phyloP scores from a whole-genome alignment of 2,113 vertebrate species.

The Bufo gargarizans region DNA sequence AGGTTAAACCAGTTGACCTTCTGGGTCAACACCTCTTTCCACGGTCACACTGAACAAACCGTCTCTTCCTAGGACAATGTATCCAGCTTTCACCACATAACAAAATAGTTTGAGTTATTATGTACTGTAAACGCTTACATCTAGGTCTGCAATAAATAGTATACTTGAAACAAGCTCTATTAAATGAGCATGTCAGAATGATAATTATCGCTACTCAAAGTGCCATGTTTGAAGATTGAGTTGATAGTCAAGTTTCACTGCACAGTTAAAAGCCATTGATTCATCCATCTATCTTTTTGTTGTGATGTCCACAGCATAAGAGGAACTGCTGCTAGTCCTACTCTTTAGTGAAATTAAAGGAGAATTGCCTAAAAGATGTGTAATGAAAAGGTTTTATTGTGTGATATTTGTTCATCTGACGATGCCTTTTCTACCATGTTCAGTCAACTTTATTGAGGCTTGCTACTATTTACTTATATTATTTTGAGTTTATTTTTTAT shows the following conservation, averaged over 20 bases:
- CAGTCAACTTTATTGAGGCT: no score
- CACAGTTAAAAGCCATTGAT: constrained; percentile 26
- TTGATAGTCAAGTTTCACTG: constrained; percentile 24
- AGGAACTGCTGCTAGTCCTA: background rate
- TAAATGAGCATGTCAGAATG: constrained; percentile 20
- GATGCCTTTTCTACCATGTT: no score
- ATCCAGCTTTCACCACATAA: constrained; percentile 27
- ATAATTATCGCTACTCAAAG: constrained; percentile 39
- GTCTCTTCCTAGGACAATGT: background rate
- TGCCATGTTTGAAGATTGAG: constrained; percentile 19
- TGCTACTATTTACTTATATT: no score
- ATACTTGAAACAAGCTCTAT: constrained; percentile 29
- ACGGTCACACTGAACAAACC: constrained; percentile 6
- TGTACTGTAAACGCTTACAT: background rate
- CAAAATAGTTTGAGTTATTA: constrained; percentile 27
- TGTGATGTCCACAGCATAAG: background rate
- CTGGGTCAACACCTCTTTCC: constrained; percentile 10
- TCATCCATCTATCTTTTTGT: constrained; percentile 12
- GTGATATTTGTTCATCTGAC: background rate
- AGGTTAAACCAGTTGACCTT: constrained; percentile 23
- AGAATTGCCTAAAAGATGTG: background rate
- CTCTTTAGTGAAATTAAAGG: background rate
- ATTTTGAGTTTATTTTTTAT: no score
- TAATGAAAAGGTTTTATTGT: no score
- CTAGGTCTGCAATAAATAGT: constrained; percentile 33